Percentiles rank a stretch among this genome's conserved stretches.
phyloP scores from a whole-genome alignment of 2,113 vertebrate species.

The Pseudopodoces humilis region DNA sequence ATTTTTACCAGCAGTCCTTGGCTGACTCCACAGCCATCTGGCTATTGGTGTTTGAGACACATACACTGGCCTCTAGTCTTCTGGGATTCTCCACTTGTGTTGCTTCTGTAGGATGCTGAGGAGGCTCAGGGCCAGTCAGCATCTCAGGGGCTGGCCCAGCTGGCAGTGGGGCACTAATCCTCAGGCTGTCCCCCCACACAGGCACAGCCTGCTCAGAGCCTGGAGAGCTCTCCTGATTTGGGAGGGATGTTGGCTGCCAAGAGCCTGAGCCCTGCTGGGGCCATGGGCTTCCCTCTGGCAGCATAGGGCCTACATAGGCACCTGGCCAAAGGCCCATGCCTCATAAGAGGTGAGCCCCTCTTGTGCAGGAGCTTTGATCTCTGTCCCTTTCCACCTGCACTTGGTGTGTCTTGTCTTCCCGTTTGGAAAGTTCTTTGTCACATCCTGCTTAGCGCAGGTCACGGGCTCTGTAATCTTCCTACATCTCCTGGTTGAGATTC shows the following conservation, averaged over 20 bases:
- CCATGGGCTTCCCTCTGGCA: not conserved
- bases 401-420: not conserved
- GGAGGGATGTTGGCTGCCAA: rapidly evolving
- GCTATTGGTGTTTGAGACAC: not conserved
- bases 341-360: rapidly evolving
- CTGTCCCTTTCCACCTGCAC: rapidly evolving
- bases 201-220: not conserved
- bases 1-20: not conserved
- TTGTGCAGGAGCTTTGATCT: not conserved
- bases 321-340: too few relatives aligned
- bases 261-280: too few relatives aligned
- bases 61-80: not conserved
- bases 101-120: not conserved
- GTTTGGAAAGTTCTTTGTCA: not conserved
- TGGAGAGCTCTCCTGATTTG: not conserved
- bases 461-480: not conserved
- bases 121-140: not conserved
- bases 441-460: not conserved
- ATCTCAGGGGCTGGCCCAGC: rapidly evolving
- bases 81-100: not conserved
- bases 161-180: too few relatives aligned
- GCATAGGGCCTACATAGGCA: rapidly evolving
- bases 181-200: not conserved
- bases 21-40: not conserved
- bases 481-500: not conserved